Evolutionary conservation across 2,797 vertebrate genomes (phyloP), one percentile per base, ranked within the genome.

Genomic region (Scarus forsteni): DNA sequence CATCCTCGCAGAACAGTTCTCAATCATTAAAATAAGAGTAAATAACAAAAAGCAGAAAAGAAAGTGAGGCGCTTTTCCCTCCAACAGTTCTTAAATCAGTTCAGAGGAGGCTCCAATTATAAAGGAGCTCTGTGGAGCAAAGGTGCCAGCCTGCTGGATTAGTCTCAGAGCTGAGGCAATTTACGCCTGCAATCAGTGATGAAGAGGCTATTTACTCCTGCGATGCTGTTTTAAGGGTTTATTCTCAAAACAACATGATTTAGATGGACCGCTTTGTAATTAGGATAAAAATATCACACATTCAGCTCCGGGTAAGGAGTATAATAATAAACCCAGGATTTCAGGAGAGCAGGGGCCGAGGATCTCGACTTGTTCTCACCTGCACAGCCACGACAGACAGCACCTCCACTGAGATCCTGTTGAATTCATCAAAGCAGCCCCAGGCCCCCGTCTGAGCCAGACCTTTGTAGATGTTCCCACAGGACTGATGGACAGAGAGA

Each of bases 341-440:
- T 19, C 5, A 18, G 44, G 19, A 68, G 38, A 8, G 53, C 39
- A 12, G 35, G 39, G 35, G 46, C 10, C 3, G 19, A 51, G 14
- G 38, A 50, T 1, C 13, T 56, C 13, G 48, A 43, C 11, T 10
- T 60, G 61, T 51, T 60, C 93, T 86, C 91, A 99, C 98, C 96
- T 99, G 98, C 0, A 99, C 96, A 3, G 98, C 98, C 53, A 99
- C 97, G 77, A 99, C 98, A 0, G 98, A 99, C 70, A 99, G 93
- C 58, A 99, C 98, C 75, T 99, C 98, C 82, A 99, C 97, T 0
- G 97, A 98, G 79, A 99, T 99, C 79, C 98, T 92, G 92, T 99
- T 99, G 72, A 99, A 99, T 72, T 99, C 98, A 61, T 99, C 98
- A 66, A 99, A 99, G 89, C 98, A 99, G 87, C 98, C 98, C 98